These are phyloP conservation scores for Pardosa pseudoannulata DNA, from an alignment of 2,888 invertebrate genomes.

Conservation along the genomic window DNA sequence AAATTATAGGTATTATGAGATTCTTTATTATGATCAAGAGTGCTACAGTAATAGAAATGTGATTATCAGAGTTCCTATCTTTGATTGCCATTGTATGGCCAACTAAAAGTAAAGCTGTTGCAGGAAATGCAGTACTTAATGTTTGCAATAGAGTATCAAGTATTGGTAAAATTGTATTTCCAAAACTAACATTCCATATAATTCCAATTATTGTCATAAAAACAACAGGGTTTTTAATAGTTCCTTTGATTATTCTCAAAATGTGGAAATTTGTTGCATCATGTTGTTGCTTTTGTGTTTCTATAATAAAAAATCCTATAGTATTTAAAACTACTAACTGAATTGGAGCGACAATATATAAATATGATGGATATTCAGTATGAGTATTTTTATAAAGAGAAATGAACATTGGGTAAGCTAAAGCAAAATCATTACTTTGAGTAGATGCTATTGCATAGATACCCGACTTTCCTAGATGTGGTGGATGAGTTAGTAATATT, in stretches of 20 bases:
- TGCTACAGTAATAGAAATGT: constrained; percentile 88
- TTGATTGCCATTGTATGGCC: constrained; percentile 89
- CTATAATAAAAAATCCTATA: constrained; percentile 91
- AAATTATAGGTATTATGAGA: constrained; percentile 88
- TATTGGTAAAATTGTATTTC: constrained; percentile 66
- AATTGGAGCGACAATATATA: constrained; percentile 96
- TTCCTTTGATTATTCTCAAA: constrained; percentile 80
- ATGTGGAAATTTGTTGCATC: constrained; percentile 1
- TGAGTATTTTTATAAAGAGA: constrained; percentile 90
- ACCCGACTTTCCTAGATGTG: constrained; percentile 90
- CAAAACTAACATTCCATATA: constrained; percentile 79
- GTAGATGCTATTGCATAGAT: constrained; percentile 96
- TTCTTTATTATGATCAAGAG: constrained; percentile 93
- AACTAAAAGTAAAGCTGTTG: constrained; percentile 91
- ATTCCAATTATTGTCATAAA: constrained; percentile 96
- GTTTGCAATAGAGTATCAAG: constrained; percentile 65
- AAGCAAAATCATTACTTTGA: constrained; percentile 97
- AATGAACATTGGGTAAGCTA: constrained; percentile 93
- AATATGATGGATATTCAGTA: constrained; percentile 91
- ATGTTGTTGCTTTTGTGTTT: constrained; percentile 82
- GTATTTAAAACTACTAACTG: constrained; percentile 95
- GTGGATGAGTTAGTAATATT: constrained; percentile 84
- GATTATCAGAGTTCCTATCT: constrained; percentile 21
- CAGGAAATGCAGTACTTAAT: constrained; percentile 86
- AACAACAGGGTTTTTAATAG: constrained; percentile 91